Percentiles rank a stretch among this genome's conserved stretches.
Evolutionary conservation across 2,797 vertebrate genomes (phyloP).

Genomic region (Cuculus canorus): DNA sequence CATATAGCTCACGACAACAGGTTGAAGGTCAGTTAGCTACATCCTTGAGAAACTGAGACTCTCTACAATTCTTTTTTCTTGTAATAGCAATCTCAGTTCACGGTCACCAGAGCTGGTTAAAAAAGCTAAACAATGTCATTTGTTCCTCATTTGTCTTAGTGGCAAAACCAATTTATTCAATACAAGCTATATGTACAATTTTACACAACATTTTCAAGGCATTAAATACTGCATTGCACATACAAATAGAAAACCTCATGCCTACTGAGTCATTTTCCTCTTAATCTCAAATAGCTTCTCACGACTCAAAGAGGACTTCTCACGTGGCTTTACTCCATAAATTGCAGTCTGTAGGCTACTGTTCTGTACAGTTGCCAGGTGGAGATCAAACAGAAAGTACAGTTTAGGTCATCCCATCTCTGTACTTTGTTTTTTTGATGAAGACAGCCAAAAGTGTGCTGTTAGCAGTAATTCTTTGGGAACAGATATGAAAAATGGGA

Average conservation of each 20-base stretch:
- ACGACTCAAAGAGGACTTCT: neutral
- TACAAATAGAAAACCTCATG: conserved; percentile 49
- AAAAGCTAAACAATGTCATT: neutral
- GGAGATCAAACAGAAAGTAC: conserved; percentile 3
- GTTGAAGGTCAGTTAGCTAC: neutral
- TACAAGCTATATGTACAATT: neutral
- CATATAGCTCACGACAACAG: neutral
- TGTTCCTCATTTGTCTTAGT: neutral
- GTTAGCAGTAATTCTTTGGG: neutral
- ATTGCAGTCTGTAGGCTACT: neutral
- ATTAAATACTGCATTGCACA: neutral
- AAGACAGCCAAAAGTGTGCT: neutral
- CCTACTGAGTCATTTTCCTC: conserved; percentile 11
- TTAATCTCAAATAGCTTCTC: neutral
- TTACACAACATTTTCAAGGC: neutral
- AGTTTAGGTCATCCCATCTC: neutral
- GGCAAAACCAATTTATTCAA: neutral
- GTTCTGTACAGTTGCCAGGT: neutral
- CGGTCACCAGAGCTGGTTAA: neutral
- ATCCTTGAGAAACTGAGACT: neutral
- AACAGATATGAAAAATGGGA: neutral
- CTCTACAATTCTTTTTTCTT: neutral
- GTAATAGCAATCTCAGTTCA: neutral
- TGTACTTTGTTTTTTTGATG: neutral
- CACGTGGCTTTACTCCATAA: neutral